Percentiles rank a stretch among this genome's conserved stretches.
Conservation (phyloP, 2,797 vertebrate genomes). For the Diplodus sargus region DNA sequence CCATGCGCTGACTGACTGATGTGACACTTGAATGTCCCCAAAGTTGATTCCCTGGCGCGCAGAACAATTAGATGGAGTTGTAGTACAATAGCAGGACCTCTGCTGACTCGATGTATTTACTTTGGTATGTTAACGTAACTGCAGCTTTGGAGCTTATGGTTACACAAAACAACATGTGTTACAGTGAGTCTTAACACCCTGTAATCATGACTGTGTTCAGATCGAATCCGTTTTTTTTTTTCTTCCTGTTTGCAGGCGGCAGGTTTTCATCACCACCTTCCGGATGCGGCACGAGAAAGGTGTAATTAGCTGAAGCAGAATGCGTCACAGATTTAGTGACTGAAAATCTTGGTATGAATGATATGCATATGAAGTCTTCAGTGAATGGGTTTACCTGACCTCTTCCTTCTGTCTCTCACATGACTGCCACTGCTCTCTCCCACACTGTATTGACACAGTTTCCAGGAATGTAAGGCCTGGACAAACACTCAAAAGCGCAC, state of each 20-base stretch:
- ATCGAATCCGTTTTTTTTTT: constrained; percentile 4
- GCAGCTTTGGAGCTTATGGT: constrained; percentile 42
- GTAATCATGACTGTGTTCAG: constrained; percentile 14
- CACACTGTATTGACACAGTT: constrained; percentile 34
- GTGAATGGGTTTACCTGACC: not conserved
- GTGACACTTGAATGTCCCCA: constrained; percentile 27
- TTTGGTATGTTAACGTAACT: constrained; percentile 36
- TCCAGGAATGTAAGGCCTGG: constrained; percentile 27
- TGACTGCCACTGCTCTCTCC: constrained; percentile 24
- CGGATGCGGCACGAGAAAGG: not conserved
- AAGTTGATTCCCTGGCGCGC: constrained; percentile 4
- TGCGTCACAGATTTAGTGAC: constrained; percentile 31
- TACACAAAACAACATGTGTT: constrained; percentile 44
- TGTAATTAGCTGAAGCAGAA: constrained; percentile 23
- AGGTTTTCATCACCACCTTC: constrained; percentile 24
- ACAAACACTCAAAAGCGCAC: constrained; percentile 34
- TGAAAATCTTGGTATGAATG: constrained; percentile 8
- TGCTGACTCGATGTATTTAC: constrained; percentile 48
- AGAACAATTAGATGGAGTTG: not conserved
- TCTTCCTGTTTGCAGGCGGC: constrained; percentile 12
- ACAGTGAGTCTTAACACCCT: constrained; percentile 9
- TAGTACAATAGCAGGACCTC: not conserved
- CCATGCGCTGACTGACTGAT: constrained; percentile 19
- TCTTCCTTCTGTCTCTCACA: constrained; percentile 14
- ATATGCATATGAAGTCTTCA: not conserved